phyloP scores from a whole-genome alignment of 2,113 vertebrate genomes.

The Pampusana beccarii region DNA sequence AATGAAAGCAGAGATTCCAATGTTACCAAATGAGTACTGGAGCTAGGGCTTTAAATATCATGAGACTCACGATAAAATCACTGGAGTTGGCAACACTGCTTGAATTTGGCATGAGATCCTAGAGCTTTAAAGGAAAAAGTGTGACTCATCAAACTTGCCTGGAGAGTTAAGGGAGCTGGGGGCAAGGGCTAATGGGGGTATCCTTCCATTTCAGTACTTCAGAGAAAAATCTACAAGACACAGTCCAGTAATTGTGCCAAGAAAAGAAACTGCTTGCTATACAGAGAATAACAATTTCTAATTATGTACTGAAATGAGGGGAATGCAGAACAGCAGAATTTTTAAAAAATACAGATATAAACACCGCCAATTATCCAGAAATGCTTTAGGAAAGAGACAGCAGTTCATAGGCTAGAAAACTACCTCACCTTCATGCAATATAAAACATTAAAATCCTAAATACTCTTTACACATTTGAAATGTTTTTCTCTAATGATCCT shows the following conservation, averaged over 20 bases:
- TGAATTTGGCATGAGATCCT: conserved; percentile 53
- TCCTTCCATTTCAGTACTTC: conserved; percentile 58
- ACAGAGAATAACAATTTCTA: conserved; percentile 29
- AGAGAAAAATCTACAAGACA: conserved; percentile 50
- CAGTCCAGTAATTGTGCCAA: conserved; percentile 42
- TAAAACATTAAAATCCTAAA: background rate
- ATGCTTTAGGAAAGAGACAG: background rate
- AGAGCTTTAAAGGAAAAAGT: conserved; percentile 51
- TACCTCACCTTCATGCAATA: background rate
- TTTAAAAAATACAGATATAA: background rate
- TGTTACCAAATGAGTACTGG: conserved; percentile 26
- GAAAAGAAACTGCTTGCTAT: conserved; percentile 20
- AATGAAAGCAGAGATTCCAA: conserved; percentile 43
- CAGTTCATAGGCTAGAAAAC: background rate
- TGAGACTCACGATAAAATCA: conserved; percentile 58
- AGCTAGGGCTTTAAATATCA: conserved; percentile 40
- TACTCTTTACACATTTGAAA: background rate
- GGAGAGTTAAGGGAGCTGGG: conserved; percentile 51
- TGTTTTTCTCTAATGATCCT: background rate
- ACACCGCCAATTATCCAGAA: background rate
- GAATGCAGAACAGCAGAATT: background rate
- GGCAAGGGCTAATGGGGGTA: conserved; percentile 44
- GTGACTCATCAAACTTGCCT: conserved; percentile 60
- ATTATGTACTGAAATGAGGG: background rate
- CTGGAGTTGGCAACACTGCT: conserved; percentile 25